Base-by-base conservation (phyloP, 2,797 vertebrate species). In the Oreortyx pictus region DNA sequence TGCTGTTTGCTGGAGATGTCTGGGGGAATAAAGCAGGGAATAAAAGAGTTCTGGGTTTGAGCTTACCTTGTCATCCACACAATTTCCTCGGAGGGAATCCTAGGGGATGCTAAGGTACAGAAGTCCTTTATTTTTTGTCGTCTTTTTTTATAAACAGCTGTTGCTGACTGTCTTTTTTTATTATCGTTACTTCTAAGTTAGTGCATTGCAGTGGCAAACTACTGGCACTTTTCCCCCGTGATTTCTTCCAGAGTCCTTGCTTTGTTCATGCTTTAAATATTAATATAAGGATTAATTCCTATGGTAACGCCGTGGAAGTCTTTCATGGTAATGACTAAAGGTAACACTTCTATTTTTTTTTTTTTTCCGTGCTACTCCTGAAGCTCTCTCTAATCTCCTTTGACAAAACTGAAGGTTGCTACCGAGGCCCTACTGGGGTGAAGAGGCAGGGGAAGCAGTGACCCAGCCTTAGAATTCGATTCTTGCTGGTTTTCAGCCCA, bases 211-310 rank as follows among this genome's bases (percentile, higher is more conserved):
- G 65, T 70, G n/a, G 22, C 62, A 82, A 76, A 73, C 37, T 81
- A 59, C 46, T 80, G 4, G 41, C n/a, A 8, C 50, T 86, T 29
- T 3, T 18, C 29, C 60, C 49, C 14, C 3, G 1, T 87, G 15
- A 1, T 79, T 89, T 92, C 72, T 89, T 86, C 57, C 20, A 59
- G 56, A 50, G 66, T 59, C 57, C 19, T 80, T 72, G 46, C 78
- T 89, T 95, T 88, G 74, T 82, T 86, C 78, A 24, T 86, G 61
- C 79, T 84, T 90, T 81, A 85, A 93, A 85, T 91, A 90, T 88
- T 93, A 95, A 94, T 86, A 91, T 82, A 50, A 77, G 84, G 92
- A 94, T 91, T 93, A 93, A 93, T 94, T 93, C 52, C 92, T 93
- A 66, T 95, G 91, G 94, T 89, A 92, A 91, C 92, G 60, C 35